Base-by-base conservation (phyloP, 2,888 invertebrate species). In the Xestia rhomboidea region DNA sequence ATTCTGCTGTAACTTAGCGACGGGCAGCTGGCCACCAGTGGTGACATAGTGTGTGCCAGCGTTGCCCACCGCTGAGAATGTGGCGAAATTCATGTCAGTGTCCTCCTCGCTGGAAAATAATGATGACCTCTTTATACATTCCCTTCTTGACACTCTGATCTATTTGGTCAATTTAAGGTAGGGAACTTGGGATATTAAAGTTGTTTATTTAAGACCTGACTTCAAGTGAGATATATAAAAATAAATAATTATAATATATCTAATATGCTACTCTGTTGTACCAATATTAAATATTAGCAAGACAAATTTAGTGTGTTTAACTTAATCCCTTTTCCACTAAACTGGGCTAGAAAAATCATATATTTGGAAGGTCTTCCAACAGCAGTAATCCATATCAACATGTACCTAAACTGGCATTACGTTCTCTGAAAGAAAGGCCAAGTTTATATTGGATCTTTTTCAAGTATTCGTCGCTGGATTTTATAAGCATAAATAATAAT, bases 11-110 rank as follows among this genome's bases (percentile, higher is more conserved):
- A 98, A 97, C 93, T 98, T 98, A 57, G 98, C 97, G 34, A 98
- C 97, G 88, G 93, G 97, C 93, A 91, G 97, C 97, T 92, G 98
- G 11, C 95, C 95, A 34, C 93, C 90, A 10, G 95, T 93, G 67
- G 96, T 95, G 77, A 96, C 95, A 88, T 91, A 96, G 86, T 96
- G 96, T 24, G 96, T 93, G 64, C 96, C 95, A 51, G 98, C 97
- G 64, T 97, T 96, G 83, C 92, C 97, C 94, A 93, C 97, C 94
- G 91, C 91, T 41, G 95, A 93, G 93, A 98, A 98, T 82, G 98
- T 97, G 82, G 98, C 97, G 93, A 98, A 98, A 96, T 98, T 98
- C 98, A 98, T 98, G 85, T 97, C 97, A 44, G 92, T 85, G 76
- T 95, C 96, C 86, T 96, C 96, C 76, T 96, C 96, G 90, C 96